Evolutionary conservation across 2,797 vertebrate genomes (phyloP), one percentile per base, ranked within the genome.

Genomic region (Etheostoma nigrum): DNA sequence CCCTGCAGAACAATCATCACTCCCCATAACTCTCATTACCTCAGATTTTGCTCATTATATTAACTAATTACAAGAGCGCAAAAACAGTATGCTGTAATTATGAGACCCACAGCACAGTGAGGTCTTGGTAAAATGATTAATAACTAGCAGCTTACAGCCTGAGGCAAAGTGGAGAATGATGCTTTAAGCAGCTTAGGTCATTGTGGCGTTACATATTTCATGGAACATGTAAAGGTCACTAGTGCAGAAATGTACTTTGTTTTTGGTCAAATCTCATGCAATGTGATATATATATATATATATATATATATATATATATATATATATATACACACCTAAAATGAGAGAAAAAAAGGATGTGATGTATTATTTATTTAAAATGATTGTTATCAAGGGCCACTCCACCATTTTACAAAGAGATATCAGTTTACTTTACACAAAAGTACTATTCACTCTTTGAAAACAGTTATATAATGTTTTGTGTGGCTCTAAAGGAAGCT

Each of bases 11-110:
- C 86, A 79, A 87, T 87, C 85, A 89, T 88, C 88, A 67, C 83
- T 72, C 75, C 69, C 70, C 52, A 55, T 54, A 48, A 62, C 76
- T 74, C 86, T 92, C 86, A 92, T 92, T 89, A 91, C 78, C 77
- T 81, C 68, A 84, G 82, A 82, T 89, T 89, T 89, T 81, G 47
- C 64, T 86, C 75, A 14, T 44, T 44, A 44, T 44, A 44, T 44
- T 14, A 44, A 40, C 30, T 40, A 81, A 84, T 90, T 81, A 91
- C 44, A 77, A 78, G 59, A 48, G 81, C 51, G 78, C 89, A 87
- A 81, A 89, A 87, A 88, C 62, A 33, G 51, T 67, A 30, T 36
- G 76, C 58, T 84, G 74, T 67, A 66, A 83, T 80, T 81, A 85
- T 76, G 70, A 74, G 74, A 76, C 53, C 82, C 55, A 25, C 72